Conservation (phyloP, 2,113 vertebrate species). For the Ciconia boyciana region DNA sequence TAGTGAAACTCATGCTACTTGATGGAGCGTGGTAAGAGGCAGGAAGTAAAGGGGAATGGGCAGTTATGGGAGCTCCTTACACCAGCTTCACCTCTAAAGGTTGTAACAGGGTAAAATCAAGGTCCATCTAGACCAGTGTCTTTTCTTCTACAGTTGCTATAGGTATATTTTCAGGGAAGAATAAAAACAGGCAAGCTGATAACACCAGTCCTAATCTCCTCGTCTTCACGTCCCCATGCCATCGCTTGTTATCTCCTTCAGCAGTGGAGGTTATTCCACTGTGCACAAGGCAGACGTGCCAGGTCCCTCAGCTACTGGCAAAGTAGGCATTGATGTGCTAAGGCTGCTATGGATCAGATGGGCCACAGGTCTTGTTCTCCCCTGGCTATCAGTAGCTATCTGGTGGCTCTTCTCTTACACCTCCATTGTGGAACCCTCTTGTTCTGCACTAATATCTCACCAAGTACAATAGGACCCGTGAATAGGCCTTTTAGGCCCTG, state of each 20-base stretch:
- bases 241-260: background rate
- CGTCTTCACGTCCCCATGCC: accelerated
- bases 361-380: accelerated
- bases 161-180: background rate
- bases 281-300: background rate
- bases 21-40: background rate
- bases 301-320: background rate
- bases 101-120: background rate
- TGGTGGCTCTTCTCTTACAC: background rate
- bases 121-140: background rate
- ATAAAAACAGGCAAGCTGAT: background rate
- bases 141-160: background rate
- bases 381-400: background rate
- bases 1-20: background rate
- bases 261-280: background rate
- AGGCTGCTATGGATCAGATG: background rate
- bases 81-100: background rate
- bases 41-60: background rate
- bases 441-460: background rate
- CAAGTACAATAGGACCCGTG: background rate
- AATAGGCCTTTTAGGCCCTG: background rate
- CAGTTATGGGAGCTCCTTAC: background rate
- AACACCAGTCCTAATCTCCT: background rate
- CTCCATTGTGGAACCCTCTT: background rate
- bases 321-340: background rate